These are phyloP conservation scores for Sabatieria punctata DNA, from an alignment of 2,888 invertebrate species.

Conservation along the genomic window DNA sequence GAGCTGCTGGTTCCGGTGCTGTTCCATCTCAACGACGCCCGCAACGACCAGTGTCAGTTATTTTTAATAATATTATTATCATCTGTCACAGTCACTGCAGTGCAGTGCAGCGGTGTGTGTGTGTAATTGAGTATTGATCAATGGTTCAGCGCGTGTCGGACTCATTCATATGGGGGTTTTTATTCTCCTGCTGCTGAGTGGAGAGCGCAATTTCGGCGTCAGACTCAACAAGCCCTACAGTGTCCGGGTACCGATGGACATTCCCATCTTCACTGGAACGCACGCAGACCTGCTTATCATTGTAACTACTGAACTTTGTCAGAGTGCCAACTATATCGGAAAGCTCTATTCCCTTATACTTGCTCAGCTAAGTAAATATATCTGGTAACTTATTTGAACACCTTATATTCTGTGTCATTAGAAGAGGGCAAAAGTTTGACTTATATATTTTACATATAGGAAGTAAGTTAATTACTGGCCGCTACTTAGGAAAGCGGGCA, in stretches of 20 bases:
- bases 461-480: too few species aligned
- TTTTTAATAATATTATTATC: too few species aligned
- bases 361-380: too few species aligned
- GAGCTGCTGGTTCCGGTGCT: slow-evolving; percentile 93
- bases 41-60: slow-evolving; percentile 86
- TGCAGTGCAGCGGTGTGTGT: too few species aligned
- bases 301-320: slow-evolving; percentile 46
- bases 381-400: too few species aligned
- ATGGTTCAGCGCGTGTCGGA: slow-evolving; percentile 68
- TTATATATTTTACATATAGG: too few species aligned
- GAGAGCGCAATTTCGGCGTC: slow-evolving; percentile 98
- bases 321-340: too few species aligned
- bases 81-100: too few species aligned
- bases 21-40: slow-evolving; percentile 88
- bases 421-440: too few species aligned
- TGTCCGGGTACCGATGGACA: slow-evolving; percentile 96
- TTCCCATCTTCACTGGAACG: slow-evolving; percentile 89
- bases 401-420: too few species aligned
- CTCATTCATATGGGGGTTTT: slow-evolving; percentile 99
- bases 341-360: too few species aligned
- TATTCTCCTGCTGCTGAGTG: slow-evolving; percentile 79
- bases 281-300: slow-evolving; percentile 94
- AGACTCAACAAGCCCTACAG: slow-evolving; percentile 95
- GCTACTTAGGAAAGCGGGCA: too few species aligned
- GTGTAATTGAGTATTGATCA: neutral